These are phyloP conservation scores for Hypomesus transpacificus DNA, from an alignment of 2,113 vertebrate species.

Conservation along the genomic window DNA sequence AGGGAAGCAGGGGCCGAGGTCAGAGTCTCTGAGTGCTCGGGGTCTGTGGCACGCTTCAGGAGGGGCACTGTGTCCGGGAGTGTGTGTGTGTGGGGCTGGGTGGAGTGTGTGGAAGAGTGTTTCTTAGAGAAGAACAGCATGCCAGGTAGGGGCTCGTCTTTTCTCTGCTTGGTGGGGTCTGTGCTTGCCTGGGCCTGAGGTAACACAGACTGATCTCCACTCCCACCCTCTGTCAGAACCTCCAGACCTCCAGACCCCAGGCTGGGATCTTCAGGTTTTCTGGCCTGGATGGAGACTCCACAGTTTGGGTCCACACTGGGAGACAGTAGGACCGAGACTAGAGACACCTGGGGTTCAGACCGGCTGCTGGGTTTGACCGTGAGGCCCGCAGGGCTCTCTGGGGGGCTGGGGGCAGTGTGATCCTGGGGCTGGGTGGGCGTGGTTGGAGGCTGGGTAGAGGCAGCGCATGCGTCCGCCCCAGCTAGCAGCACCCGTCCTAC, in stretches of 20 bases:
- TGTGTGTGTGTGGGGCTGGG: neutral
- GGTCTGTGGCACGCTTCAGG: conserved; percentile 7
- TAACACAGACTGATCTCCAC: neutral
- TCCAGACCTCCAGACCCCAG: neutral
- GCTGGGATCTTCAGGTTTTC: neutral
- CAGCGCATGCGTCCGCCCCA: conserved; percentile 40
- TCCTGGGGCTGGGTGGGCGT: conserved; percentile 8
- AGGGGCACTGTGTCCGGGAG: neutral
- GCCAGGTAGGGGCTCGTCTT: conserved; percentile 81
- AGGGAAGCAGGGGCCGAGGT: conserved; percentile 1
- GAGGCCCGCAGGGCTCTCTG: neutral
- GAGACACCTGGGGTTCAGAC: conserved; percentile 6
- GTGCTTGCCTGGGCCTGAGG: conserved; percentile 3
- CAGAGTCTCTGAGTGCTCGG: neutral
- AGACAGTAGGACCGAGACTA: neutral
- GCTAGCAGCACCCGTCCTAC: conserved; percentile 83
- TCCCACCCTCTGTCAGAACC: conserved; percentile 3
- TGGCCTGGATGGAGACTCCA: neutral
- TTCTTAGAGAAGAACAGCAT: conserved; percentile 77
- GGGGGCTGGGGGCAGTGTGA: neutral
- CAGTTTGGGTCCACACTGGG: neutral
- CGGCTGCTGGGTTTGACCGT: neutral
- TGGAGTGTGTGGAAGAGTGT: conserved; percentile 7
- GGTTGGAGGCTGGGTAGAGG: conserved; percentile 15
- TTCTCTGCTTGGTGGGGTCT: conserved; percentile 21